These are phyloP conservation scores for Zygothrica quintamaculata DNA, from an alignment of 2,888 invertebrate genomes.

Conservation along the genomic window DNA sequence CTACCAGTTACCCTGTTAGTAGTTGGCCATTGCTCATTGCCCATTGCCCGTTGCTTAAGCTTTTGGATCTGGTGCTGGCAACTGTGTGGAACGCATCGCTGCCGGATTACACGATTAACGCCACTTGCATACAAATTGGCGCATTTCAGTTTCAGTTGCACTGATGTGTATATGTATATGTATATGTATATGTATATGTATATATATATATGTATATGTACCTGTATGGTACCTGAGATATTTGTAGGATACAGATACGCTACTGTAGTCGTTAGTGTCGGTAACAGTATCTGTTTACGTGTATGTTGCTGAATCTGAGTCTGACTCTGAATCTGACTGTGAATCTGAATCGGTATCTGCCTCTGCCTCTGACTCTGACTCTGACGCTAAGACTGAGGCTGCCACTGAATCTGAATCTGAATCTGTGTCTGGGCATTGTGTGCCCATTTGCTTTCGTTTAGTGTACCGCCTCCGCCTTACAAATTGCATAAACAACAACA, in stretches of 20 bases:
- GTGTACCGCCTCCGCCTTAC: conserved; percentile 30
- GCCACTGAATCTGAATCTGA: conserved; percentile 16
- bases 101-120: conserved; percentile 79
- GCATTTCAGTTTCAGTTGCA: conserved; percentile 64
- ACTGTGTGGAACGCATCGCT: conserved; percentile 72
- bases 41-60: conserved; percentile 16
- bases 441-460: conserved; percentile 57
- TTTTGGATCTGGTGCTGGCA: conserved; percentile 18
- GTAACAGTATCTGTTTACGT: conserved; percentile 11
- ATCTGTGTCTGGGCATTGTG: conserved; percentile 55
- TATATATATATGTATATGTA: conserved; percentile 12
- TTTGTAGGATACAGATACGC: conserved; percentile 68
- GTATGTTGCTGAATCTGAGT: conserved; percentile 8
- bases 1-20: conserved; percentile 41
- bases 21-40: conserved; percentile 34
- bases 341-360: conserved; percentile 7
- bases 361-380: no score
- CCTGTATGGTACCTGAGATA: conserved; percentile 46
- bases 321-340: conserved; percentile 27
- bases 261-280: conserved; percentile 70
- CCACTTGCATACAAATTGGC: conserved; percentile 78
- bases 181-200: conserved; percentile 12
- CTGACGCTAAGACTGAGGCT: no score
- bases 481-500: conserved; percentile 72
- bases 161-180: conserved; percentile 10